Base-by-base conservation (phyloP, 2,888 invertebrate genomes). In the Protodeltote pygarga region DNA sequence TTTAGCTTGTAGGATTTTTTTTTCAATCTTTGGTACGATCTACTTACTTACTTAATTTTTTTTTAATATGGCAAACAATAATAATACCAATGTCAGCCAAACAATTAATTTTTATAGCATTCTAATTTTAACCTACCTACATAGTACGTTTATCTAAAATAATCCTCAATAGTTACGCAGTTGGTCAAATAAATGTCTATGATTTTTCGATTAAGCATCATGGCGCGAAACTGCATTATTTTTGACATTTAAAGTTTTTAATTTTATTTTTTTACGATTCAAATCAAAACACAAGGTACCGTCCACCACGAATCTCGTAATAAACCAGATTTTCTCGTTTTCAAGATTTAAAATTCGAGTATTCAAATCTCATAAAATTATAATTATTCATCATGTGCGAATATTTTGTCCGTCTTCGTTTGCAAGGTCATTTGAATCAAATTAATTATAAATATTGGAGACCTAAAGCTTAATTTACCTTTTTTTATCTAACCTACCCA, bases 361-460 rank as follows among this genome's bases (percentile, higher is more conserved):
- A 8, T 29, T 17, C 10, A 20, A 25, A 17, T 35, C 11, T 37
- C 9, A n/a, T 44, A 21, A 42, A 40, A 14, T 24, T 62, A 62
- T 63, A 40, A 14, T 24, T 62, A 62, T 63, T 58, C 40, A 44
- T 38, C 42, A 28, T 32, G 8, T 15, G 20, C 28, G 13, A n/a
- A n/a, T 37, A 37, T 33, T 48, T 38, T 52, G 25, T n/a, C 11
- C 34, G 11, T 57, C 44, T 52, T 40, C 47, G 28, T 37, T 40
- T 21, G 16, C 64, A 64, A 64, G 65, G 63, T 46, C 46, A 46
- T 57, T 35, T 21, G 21, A 37, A 31, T 34, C 23, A 29, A 29
- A 17, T 42, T 8, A 20, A 25, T 31, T n/a, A n/a, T n/a, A n/a
- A n/a, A n/a, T n/a, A n/a, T n/a, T n/a, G n/a, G n/a, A n/a, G n/a